Evolutionary conservation across 2,113 vertebrate species (phyloP).

Genomic region (Canis aureus): DNA sequence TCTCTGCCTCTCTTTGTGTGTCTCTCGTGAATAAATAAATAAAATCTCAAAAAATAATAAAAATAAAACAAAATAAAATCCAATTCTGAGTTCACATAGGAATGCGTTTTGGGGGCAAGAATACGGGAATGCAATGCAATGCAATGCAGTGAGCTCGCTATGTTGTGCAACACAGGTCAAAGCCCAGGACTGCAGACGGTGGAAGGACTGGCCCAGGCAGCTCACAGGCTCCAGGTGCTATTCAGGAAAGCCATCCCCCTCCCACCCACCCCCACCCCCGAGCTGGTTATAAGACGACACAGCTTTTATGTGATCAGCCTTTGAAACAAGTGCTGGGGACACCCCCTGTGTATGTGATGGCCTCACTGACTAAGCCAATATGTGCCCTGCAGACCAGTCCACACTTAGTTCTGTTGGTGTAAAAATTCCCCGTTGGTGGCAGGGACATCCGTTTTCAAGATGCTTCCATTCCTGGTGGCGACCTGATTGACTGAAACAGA

Average conservation of each 20-base stretch:
- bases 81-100: background rate
- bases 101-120: background rate
- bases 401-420: constrained; percentile 12
- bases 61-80: background rate
- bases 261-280: background rate
- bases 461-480: background rate
- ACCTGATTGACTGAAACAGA: constrained; percentile 62
- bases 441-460: constrained; percentile 58
- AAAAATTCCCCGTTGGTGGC: constrained; percentile 61
- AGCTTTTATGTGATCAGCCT: constrained; percentile 38
- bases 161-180: background rate
- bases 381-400: background rate
- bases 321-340: background rate
- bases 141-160: background rate
- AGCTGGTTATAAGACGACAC: background rate
- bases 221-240: background rate
- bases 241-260: background rate
- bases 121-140: background rate
- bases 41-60: no score
- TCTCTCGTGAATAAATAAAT: no score
- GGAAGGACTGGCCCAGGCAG: background rate
- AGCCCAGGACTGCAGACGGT: background rate
- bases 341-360: background rate
- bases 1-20: no score
- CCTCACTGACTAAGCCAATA: background rate